These are phyloP conservation scores for Pristionchus maxplancki DNA, from an alignment of 2,888 invertebrate genomes.

Conservation along the genomic window DNA sequence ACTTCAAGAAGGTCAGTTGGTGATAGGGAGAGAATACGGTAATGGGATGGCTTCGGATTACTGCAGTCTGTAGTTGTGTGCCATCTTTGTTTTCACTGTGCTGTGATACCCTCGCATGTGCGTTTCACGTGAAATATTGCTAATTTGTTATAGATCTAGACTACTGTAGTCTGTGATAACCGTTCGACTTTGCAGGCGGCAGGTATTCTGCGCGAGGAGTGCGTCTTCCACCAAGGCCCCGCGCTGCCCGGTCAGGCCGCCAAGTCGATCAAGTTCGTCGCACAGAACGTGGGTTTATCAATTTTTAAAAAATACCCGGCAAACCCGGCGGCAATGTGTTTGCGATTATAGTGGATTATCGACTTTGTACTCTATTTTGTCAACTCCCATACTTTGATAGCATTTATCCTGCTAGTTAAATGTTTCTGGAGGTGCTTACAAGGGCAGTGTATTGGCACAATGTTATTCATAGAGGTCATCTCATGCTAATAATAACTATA, in stretches of 20 bases:
- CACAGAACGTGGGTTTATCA: constrained; percentile 56
- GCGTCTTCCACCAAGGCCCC: constrained; percentile 85
- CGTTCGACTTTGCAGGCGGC: constrained; percentile 78
- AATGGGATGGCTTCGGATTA: too few relatives aligned
- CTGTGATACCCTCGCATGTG: neutral
- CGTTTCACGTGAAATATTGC: too few relatives aligned
- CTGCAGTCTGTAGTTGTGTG: neutral
- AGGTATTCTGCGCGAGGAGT: constrained; percentile 93
- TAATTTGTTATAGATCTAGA: too few relatives aligned
- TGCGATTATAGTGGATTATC: too few relatives aligned
- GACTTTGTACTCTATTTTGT: too few relatives aligned
- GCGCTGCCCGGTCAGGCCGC: constrained; percentile 86
- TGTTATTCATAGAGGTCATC: too few relatives aligned
- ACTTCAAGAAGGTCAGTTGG: constrained; percentile 80
- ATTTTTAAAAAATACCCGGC: too few relatives aligned
- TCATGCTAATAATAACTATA: neutral
- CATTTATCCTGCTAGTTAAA: too few relatives aligned
- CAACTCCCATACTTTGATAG: too few relatives aligned
- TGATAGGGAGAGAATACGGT: neutral
- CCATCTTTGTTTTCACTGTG: neutral
- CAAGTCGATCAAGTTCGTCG: constrained; percentile 57
- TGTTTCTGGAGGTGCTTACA: too few relatives aligned
- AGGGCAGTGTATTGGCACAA: too few relatives aligned
- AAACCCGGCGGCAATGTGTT: too few relatives aligned
- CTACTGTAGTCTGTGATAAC: neutral